These are phyloP conservation scores for Anhinga rufa DNA, from an alignment of 2,113 vertebrate species.

Conservation along the genomic window DNA sequence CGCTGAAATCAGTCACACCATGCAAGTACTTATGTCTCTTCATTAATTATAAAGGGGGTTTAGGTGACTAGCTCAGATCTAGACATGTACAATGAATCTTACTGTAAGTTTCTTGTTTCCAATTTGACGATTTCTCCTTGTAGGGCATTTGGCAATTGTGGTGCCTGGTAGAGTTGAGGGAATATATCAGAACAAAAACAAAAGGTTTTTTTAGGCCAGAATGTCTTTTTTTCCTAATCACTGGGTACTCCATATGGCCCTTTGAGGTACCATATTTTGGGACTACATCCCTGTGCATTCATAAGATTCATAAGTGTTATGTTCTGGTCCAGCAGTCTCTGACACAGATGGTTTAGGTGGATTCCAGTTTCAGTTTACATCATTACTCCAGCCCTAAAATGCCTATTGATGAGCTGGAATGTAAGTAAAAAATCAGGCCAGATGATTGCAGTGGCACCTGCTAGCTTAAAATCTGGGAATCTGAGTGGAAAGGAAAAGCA, in stretches of 20 bases:
- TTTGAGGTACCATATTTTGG: not conserved
- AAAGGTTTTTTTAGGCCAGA: not conserved
- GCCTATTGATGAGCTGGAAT: not conserved
- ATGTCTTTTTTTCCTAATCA: not conserved
- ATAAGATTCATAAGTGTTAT: not conserved
- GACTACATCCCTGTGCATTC: not conserved
- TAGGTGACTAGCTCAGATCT: not conserved
- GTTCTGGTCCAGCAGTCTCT: not conserved
- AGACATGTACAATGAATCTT: not conserved
- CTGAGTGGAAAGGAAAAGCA: not conserved
- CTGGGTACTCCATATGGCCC: not conserved
- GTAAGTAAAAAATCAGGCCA: not conserved
- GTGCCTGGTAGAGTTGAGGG: not conserved
- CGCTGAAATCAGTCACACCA: not conserved
- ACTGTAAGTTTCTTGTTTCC: not conserved
- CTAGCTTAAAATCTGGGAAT: not conserved
- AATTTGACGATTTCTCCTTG: not conserved
- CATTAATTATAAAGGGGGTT: not conserved
- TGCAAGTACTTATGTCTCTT: not conserved
- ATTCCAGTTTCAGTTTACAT: conserved; percentile 16
- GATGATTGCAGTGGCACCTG: not conserved
- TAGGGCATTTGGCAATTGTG: not conserved
- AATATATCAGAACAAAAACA: not conserved
- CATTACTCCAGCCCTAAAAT: conserved; percentile 14
- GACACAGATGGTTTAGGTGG: conserved; percentile 18